Conservation (phyloP, 2,888 invertebrate species). For the Orchestes rusci region DNA sequence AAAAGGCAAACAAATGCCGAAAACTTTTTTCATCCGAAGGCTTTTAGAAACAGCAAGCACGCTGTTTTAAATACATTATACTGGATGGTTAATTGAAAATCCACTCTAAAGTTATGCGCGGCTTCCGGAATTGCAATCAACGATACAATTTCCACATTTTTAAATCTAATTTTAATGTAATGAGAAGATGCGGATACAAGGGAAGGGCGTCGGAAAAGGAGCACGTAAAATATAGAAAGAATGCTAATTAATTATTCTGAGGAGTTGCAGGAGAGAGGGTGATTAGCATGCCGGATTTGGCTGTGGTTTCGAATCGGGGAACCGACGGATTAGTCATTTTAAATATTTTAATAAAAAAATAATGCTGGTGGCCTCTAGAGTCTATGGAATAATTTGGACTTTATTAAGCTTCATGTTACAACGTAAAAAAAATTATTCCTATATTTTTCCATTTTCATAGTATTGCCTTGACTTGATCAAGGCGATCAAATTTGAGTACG, state of each 20-base stretch:
- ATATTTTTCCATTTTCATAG: no score
- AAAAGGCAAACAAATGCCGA: constrained; percentile 17
- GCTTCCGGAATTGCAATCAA: constrained; percentile 43
- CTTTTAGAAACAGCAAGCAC: constrained; percentile 24
- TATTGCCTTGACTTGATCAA: no score
- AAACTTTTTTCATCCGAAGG: constrained; percentile 21
- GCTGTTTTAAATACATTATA: constrained; percentile 40
- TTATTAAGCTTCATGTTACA: no score
- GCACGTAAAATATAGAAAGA: constrained; percentile 48
- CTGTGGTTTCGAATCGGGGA: constrained; percentile 20
- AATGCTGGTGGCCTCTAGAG: constrained; percentile 9
- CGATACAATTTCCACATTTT: constrained; percentile 47
- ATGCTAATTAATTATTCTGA: constrained; percentile 55
- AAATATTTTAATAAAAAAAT: constrained; percentile 26
- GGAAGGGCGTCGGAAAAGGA: constrained; percentile 38
- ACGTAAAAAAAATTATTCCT: no score
- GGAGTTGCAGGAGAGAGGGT: constrained; percentile 48
- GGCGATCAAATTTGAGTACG: no score
- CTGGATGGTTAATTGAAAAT: constrained; percentile 46
- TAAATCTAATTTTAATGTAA: constrained; percentile 47
- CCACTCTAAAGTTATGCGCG: constrained; percentile 42
- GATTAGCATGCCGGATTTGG: constrained; percentile 47
- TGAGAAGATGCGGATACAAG: constrained; percentile 31
- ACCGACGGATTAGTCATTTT: constrained; percentile 24
- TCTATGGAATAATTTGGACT: no score